Base-by-base conservation (phyloP, 2,797 vertebrate genomes). In the Etheostoma nigrum region DNA sequence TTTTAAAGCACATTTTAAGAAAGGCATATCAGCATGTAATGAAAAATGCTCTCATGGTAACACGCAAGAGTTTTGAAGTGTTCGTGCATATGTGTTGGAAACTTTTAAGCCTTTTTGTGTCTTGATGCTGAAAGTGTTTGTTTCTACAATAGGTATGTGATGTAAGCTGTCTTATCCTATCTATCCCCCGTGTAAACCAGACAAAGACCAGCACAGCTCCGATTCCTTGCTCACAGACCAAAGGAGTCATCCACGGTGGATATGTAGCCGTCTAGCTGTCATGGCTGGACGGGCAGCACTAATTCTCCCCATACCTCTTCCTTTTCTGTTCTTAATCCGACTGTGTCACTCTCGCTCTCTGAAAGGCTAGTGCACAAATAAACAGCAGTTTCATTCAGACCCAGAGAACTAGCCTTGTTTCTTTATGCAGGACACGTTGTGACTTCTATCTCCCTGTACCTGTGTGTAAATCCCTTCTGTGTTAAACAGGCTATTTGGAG, bases 21-120 rank as follows among this genome's bases (percentile, higher is more conserved):
- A 87, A 92, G 79, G 84, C 90, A 91, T 86, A 87, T 88, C 87
- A 85, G 83, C 61, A 82, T 67, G 64, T 77, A 61, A 77, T 63
- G 75, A 71, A 75, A 86, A 82, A 81, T 67, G 58, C 68, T 72
- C 70, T 64, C 45, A 74, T 42, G 66, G 33, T 40, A 63, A 71
- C 61, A 67, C 27, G 6, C 30, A 4, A 70, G 64, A 52, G 51
- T 76, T 65, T 48, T 47, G n/a, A 80, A 51, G 68, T 73, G 77
- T 83, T 48, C 74, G 75, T 90, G 87, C 88, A 87, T 82, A 67
- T 63, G 57, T 74, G 62, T 80, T 42, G 40, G 65, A 44, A 40
- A 45, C 45, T 30, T 45, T 62, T 67, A 44, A 61, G 57, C 53
- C 18, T 12, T 19, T 63, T 66, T 42, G 48, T 63, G 53, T 78